These are phyloP conservation scores for Erebia palarica DNA, from an alignment of 2,888 invertebrate genomes.

Conservation along the genomic window DNA sequence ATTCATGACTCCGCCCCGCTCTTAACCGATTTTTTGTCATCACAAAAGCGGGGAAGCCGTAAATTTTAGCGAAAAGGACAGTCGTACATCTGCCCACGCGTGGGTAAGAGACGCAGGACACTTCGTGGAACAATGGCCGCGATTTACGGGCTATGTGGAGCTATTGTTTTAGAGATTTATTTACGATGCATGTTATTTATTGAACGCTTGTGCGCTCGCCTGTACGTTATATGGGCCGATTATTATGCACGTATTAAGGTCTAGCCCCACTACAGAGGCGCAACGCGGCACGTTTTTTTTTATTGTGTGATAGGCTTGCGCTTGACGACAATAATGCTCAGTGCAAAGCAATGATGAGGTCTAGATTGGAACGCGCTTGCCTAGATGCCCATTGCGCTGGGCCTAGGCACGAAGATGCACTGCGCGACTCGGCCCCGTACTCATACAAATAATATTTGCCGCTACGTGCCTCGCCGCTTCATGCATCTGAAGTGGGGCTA, in stretches of 20 bases:
- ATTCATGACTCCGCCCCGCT: background rate
- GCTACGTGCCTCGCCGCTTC: too few relatives aligned
- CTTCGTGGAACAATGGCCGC: constrained; percentile 39
- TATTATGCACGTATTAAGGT: background rate
- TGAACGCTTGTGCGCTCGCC: constrained; percentile 3
- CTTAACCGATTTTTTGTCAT: constrained; percentile 18
- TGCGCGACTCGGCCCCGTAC: too few relatives aligned
- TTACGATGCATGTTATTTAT: constrained; percentile 20
- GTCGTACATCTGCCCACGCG: background rate
- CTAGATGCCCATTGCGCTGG: too few relatives aligned
- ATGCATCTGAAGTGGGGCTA: too few relatives aligned
- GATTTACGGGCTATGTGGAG: constrained; percentile 38
- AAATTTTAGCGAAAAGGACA: constrained; percentile 23
- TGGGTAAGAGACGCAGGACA: constrained; percentile 29
- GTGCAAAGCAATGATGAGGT: too few relatives aligned
- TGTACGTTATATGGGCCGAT: background rate
- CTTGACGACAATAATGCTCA: too few relatives aligned
- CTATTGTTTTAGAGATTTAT: constrained; percentile 39
- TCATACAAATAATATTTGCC: too few relatives aligned
- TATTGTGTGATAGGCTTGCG: too few relatives aligned
- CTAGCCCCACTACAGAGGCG: too few relatives aligned
- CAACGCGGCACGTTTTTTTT: too few relatives aligned
- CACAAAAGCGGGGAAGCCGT: constrained; percentile 26
- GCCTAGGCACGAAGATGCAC: too few relatives aligned
- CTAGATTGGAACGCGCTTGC: too few relatives aligned